Evolutionary conservation across 2,113 vertebrate species (phyloP).

Genomic region (Corynorhinus townsendii): DNA sequence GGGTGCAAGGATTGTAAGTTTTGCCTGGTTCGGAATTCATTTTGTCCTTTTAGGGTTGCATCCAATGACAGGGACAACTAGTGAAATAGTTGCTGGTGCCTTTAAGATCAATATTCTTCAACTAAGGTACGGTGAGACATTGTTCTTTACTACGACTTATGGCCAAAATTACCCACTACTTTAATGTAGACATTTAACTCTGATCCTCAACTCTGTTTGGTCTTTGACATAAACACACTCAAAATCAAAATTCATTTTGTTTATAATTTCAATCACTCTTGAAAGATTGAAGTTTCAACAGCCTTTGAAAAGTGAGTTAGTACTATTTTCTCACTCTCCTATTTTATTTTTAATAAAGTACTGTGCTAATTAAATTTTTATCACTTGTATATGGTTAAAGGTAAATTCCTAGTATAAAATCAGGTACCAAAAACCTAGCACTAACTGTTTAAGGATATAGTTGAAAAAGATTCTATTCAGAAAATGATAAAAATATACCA

Average conservation of each 20-base stretch:
- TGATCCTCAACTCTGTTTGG: not conserved
- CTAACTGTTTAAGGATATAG: not conserved
- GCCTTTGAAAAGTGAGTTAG: not conserved
- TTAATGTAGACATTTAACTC: not conserved
- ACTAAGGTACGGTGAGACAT: not conserved
- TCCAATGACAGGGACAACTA: not conserved
- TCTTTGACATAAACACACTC: not conserved
- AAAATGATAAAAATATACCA: not conserved
- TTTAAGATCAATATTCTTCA: not conserved
- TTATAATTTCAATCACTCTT: not conserved
- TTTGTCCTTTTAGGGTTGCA: not conserved
- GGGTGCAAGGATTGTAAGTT: not conserved
- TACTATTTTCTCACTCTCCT: not conserved
- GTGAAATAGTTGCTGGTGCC: not conserved
- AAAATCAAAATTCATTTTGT: slow-evolving; percentile 6
- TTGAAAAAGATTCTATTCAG: not conserved
- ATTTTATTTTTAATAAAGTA: not conserved
- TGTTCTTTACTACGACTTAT: not conserved
- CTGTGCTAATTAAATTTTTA: not conserved
- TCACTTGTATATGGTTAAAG: not conserved
- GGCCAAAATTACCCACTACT: not conserved
- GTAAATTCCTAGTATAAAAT: not conserved
- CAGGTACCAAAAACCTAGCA: not conserved
- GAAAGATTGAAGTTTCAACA: not conserved
- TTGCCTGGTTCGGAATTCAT: not conserved